Evolutionary conservation across 2,888 invertebrate species (phyloP), one percentile per base, ranked within the genome.

Genomic region (Leptodirus hochenwartii): DNA sequence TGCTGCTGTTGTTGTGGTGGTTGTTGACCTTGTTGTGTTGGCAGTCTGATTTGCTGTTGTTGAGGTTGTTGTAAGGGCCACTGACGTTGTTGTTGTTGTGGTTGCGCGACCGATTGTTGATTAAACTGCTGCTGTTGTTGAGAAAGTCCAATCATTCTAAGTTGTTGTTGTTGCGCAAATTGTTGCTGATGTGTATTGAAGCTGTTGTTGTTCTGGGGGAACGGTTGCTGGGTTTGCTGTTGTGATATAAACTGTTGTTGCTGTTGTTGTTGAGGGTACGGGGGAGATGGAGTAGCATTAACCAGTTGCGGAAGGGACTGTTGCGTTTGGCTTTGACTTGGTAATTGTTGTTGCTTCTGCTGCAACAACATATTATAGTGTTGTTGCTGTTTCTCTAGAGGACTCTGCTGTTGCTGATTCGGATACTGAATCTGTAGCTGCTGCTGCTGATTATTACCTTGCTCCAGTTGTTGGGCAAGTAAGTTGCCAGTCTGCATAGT

Each of bases 21-120:
- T 12, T 32, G 45, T 43, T 45, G 47, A 26, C 43, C 44, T 20
- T 47, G 47, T 11, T 44, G 42, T 3, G 40, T 27, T 9, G n/a
- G n/a, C n/a, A n/a, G n/a, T n/a, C 20, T 40, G 37, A n/a, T 20
- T 11, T 41, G 38, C n/a, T 22, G 22, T 13, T 22, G 29, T 28
- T 31, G 39, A 37, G 15, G 35, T 35, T 37, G 39, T 38, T 25
- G 38, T 36, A 35, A 13, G n/a, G 33, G 31, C 20, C 27, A 32
- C 24, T 32, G 37, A 17, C 15, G 58, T 4, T 59, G 58, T 47
- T 62, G 62, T 35, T 61, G 61, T 38, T 58, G 59, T 33, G 58
- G 58, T 0, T 61, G 60, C 39, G 59, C 60, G 1, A 58, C 53
- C 9, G 61, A 59, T 30, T 61, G 59, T 37, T 61, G 61, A 4